phyloP scores from a whole-genome alignment of 2,888 invertebrate genomes.

The Drosophila flavopinicola region DNA sequence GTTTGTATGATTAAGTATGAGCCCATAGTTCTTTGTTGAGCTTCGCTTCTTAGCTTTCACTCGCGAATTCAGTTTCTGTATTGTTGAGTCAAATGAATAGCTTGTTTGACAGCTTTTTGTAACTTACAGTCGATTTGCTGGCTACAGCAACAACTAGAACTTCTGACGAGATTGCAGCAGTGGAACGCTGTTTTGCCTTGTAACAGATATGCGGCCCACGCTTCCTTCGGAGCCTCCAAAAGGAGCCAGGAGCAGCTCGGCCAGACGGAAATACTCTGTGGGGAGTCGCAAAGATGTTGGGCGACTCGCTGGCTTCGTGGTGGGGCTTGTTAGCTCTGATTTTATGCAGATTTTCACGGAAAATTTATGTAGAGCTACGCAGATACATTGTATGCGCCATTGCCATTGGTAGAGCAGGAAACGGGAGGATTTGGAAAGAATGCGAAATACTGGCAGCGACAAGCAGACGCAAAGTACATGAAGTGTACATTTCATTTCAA shows the following conservation, averaged over 20 bases:
- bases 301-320: slow-evolving; percentile 42
- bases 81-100: slow-evolving; percentile 44
- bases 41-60: too few relatives aligned
- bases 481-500: slow-evolving; percentile 77
- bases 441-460: slow-evolving; percentile 42
- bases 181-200: slow-evolving; percentile 46
- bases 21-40: too few relatives aligned
- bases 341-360: slow-evolving; percentile 77
- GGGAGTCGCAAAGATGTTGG: slow-evolving; percentile 63
- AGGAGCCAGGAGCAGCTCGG: slow-evolving; percentile 24
- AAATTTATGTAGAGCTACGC: slow-evolving; percentile 76
- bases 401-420: not conserved
- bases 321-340: slow-evolving; percentile 77
- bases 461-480: slow-evolving; percentile 52
- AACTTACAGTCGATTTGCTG: slow-evolving; percentile 57
- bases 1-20: too few relatives aligned
- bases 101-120: slow-evolving; percentile 47
- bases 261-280: slow-evolving; percentile 36
- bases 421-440: not conserved
- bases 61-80: too few relatives aligned
- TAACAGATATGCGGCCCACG: slow-evolving; percentile 30
- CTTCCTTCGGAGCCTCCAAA: not conserved
- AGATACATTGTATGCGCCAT: slow-evolving; percentile 61
- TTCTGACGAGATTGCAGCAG: slow-evolving; percentile 58
- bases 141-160: slow-evolving; percentile 20